Evolutionary conservation across 2,888 invertebrate species (phyloP).

Genomic region (Hypolimnas misippus): DNA sequence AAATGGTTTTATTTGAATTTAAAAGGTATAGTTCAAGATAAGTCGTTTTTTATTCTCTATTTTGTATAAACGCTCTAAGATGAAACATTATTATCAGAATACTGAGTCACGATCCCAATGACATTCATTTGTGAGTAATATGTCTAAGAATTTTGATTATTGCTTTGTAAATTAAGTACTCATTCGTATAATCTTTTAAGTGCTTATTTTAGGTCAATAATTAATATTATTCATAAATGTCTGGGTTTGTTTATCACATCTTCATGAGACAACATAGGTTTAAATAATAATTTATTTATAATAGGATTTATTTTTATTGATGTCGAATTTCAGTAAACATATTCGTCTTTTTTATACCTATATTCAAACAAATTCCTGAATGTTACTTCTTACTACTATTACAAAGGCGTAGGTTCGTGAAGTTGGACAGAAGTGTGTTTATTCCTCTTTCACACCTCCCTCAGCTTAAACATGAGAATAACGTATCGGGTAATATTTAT

Average conservation of each 20-base stretch:
- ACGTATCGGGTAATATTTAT: too few relatives aligned
- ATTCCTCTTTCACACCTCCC: too few relatives aligned
- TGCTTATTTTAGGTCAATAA: constrained; percentile 17
- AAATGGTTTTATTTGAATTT: too few relatives aligned
- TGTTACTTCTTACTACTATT: too few relatives aligned
- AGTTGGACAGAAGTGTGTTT: too few relatives aligned
- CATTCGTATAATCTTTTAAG: constrained; percentile 23
- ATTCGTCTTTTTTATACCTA: too few relatives aligned
- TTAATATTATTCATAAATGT: constrained; percentile 14
- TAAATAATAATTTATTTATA: neutral
- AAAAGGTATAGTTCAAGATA: neutral
- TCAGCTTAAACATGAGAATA: too few relatives aligned
- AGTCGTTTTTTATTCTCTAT: neutral
- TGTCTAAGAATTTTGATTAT: constrained; percentile 39
- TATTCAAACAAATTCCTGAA: too few relatives aligned
- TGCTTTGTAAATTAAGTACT: constrained; percentile 10
- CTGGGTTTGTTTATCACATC: constrained; percentile 7
- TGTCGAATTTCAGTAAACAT: too few relatives aligned
- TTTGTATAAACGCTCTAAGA: neutral
- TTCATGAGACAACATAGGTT: neutral
- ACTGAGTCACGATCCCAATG: constrained; percentile 34
- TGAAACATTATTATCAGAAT: constrained; percentile 10
- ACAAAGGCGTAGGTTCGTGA: too few relatives aligned
- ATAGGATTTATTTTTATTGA: too few relatives aligned
- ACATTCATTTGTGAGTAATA: constrained; percentile 36